Conservation (phyloP, 1,140 invertebrate species). For the Oppia nitens region DNA sequence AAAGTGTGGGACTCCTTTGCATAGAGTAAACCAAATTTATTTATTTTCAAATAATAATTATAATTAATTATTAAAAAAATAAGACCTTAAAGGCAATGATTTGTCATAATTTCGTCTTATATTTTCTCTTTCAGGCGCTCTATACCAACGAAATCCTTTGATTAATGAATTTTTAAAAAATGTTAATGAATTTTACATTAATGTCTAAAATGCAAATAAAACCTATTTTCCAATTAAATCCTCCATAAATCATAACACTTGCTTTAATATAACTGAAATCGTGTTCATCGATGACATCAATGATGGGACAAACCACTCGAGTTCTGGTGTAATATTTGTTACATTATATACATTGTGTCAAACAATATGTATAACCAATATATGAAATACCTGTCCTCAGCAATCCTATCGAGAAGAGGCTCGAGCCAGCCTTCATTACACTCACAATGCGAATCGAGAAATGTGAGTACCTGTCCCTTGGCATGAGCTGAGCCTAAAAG, state of each 20-base stretch:
- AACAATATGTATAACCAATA: neutral
- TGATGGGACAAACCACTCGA: slow-evolving; percentile 81
- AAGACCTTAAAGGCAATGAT: slow-evolving; percentile 20
- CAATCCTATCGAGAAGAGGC: slow-evolving; percentile 69
- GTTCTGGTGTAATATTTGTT: too few relatives aligned
- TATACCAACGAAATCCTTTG: slow-evolving; percentile 56
- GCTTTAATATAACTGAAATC: slow-evolving; percentile 33
- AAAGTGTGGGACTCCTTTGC: slow-evolving; percentile 41
- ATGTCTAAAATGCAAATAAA: too few relatives aligned
- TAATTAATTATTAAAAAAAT: too few relatives aligned
- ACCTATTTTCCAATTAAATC: slow-evolving; percentile 83
- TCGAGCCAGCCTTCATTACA: slow-evolving; percentile 78
- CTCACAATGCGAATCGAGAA: slow-evolving; percentile 91
- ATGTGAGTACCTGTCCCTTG: slow-evolving; percentile 79
- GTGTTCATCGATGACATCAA: slow-evolving; percentile 39
- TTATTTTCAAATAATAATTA: too few relatives aligned
- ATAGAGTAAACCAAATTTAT: slow-evolving; percentile 47
- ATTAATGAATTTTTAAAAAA: too few relatives aligned
- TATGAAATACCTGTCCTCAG: slow-evolving; percentile 43
- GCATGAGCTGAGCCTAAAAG: slow-evolving; percentile 78
- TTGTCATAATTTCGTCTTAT: slow-evolving; percentile 66
- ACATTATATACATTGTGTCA: neutral
- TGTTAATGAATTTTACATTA: too few relatives aligned
- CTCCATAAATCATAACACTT: slow-evolving; percentile 90
- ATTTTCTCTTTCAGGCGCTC: slow-evolving; percentile 85